Base-by-base conservation (phyloP, 2,113 vertebrate genomes). In the Etheostoma cragini region DNA sequence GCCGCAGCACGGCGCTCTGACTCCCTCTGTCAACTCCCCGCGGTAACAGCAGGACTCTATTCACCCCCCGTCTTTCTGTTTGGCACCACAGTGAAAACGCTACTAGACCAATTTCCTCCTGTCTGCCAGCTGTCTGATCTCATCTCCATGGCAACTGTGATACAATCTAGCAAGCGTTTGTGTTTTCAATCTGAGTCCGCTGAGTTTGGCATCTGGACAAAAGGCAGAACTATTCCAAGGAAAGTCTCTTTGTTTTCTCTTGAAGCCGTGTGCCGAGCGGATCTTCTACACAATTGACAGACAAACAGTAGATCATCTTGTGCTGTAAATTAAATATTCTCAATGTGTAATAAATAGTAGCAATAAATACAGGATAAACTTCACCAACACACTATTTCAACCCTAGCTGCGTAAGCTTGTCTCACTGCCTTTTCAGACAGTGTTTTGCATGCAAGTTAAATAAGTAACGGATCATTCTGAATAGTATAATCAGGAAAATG, bases 121-220 rank as follows among this genome's bases (percentile, higher is more conserved):
- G 81, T 88, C 88, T 91, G 80, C 82, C 84, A 72, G 85, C 71
- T 79, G 87, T 91, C 90, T 90, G 67, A 91, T 94, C 90, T 83
- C 60, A 76, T 94, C 87, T 72, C 94, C 93, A 89, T 94, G 92
- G 94, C 69, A 94, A 94, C 95, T 76, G 72, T 78, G 84, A 93
- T 93, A 87, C 81, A 89, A 89, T 92, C 91, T 82, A 42, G 60
- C 82, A 67, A 82, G 83, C 86, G 82, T 76, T 42, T 11, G 1
- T 75, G 63, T 85, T 84, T 90, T 86, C 65, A 67, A 61, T 90
- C 78, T 4, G 56, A 72, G 78, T 62, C 73, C 4, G n/a, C 69
- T 16, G 68, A 80, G 72, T 81, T 73, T 83, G 88, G 81, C 79
- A 54, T 87, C 70, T 62, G 63, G 81, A 87, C 77, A 83, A 88